Conservation (phyloP, 1,140 invertebrate genomes). For the Solenopsis fugax region DNA sequence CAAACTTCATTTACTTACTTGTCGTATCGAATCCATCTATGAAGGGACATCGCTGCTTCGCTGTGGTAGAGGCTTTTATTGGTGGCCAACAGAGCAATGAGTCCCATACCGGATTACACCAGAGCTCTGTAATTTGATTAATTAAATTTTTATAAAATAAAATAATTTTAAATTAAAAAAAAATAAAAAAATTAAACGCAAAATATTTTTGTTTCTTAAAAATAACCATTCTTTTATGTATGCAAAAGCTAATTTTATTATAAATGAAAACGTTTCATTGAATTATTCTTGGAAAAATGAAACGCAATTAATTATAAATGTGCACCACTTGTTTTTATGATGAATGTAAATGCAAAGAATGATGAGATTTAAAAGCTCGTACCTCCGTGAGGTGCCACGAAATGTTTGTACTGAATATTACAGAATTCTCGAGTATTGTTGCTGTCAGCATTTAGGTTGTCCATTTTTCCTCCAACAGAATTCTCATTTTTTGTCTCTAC, state of each 20-base stretch:
- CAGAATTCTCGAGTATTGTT: conserved; percentile 79
- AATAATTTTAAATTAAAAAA: neutral
- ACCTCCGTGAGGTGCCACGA: conserved; percentile 79
- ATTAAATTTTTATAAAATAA: neutral
- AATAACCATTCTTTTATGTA: neutral
- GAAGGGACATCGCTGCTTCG: conserved; percentile 90
- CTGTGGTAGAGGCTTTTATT: conserved; percentile 88
- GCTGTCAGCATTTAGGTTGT: conserved; percentile 68
- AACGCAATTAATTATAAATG: neutral
- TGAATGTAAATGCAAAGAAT: conserved; percentile 30
- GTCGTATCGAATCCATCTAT: conserved; percentile 90
- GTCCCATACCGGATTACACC: conserved; percentile 91
- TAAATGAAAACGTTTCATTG: neutral
- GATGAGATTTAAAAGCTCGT: conserved; percentile 30
- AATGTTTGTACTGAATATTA: conserved; percentile 76
- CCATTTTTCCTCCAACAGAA: conserved; percentile 76
- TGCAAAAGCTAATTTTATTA: neutral
- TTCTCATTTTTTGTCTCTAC: conserved; percentile 60
- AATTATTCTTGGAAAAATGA: neutral
- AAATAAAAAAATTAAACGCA: neutral
- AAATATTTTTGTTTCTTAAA: neutral
- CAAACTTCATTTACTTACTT: conserved; percentile 88
- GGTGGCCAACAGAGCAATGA: conserved; percentile 92
- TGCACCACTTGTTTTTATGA: neutral
- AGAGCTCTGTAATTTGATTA: conserved; percentile 84